A percentile compares a stretch with the other conserved stretches of the same genome.
These are phyloP conservation scores for Monochamus alternatus DNA, from an alignment of 2,888 invertebrate genomes.

Conservation along the genomic window DNA sequence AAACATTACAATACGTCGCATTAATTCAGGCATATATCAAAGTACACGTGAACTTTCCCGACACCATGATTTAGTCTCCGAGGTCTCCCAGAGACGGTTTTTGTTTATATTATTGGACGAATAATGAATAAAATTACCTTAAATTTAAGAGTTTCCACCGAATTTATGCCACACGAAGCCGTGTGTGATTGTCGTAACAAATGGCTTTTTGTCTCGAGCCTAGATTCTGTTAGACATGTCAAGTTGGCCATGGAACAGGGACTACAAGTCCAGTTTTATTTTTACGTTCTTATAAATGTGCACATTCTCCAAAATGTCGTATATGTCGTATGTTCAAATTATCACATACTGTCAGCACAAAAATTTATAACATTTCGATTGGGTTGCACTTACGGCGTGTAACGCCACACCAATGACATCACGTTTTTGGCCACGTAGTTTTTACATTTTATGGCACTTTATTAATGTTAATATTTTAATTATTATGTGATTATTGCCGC, in stretches of 20 bases:
- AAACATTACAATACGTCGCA: background rate
- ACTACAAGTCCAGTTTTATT: no score
- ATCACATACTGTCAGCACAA: no score
- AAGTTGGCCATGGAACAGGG: background rate
- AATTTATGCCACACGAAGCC: background rate
- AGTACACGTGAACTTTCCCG: background rate
- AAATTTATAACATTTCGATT: no score
- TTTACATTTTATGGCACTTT: no score
- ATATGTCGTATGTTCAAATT: no score
- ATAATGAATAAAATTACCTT: constrained; percentile 10
- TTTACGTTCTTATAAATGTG: no score
- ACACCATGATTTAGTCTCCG: background rate
- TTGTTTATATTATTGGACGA: constrained; percentile 12
- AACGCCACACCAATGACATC: no score
- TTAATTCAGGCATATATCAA: constrained; percentile 6
- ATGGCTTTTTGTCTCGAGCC: background rate
- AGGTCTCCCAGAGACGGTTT: background rate
- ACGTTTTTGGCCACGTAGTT: no score
- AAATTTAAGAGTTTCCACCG: constrained; percentile 1
- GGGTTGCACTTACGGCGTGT: background rate
- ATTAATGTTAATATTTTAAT: no score
- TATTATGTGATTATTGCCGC: no score
- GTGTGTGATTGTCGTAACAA: background rate
- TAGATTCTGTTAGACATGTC: background rate
- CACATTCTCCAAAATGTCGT: no score